phyloP scores from a whole-genome alignment of 53 echinoderm and acorn worm species.

The Luidia sarsii region DNA sequence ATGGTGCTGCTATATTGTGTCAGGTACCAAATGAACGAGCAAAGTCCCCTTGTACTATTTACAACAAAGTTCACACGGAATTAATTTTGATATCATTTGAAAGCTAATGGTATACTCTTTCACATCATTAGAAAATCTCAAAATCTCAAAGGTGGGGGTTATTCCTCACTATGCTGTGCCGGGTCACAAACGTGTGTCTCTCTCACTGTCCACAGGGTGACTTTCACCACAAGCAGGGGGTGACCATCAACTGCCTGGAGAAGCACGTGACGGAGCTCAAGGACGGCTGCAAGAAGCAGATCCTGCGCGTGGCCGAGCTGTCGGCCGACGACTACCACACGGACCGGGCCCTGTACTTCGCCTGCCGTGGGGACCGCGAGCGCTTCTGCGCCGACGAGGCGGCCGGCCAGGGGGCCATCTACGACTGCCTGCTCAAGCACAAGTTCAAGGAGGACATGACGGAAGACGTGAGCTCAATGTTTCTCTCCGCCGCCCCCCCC shows the following conservation, averaged over 20 bases:
- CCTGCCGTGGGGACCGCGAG: slow-evolving; percentile 90
- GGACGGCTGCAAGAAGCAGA: slow-evolving; percentile 56
- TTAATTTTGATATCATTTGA: no score
- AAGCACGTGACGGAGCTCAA: slow-evolving; percentile 42
- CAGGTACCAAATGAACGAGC: no score
- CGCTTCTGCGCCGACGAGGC: slow-evolving; percentile 72
- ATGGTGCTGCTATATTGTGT: no score
- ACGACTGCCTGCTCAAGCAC: slow-evolving; percentile 89
- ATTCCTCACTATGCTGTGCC: no score
- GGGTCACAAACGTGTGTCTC: no score
- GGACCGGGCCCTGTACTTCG: slow-evolving; percentile 88
- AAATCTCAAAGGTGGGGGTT: no score
- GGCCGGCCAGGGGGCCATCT: slow-evolving; percentile 78
- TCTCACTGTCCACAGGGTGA: no score
- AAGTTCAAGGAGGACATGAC: slow-evolving; percentile 91
- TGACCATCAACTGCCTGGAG: slow-evolving; percentile 88
- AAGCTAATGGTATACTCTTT: no score
- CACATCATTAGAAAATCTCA: no score
- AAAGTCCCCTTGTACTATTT: no score
- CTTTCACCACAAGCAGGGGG: slow-evolving; percentile 84
- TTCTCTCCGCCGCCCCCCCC: no score
- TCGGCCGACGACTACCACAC: slow-evolving; percentile 84
- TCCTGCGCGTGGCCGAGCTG: slow-evolving; percentile 88
- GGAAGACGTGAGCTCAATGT: slow-evolving; percentile 60
- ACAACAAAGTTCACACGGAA: no score